Base-by-base conservation (phyloP, 2,797 vertebrate genomes). In the Halcyon leucocephala region DNA sequence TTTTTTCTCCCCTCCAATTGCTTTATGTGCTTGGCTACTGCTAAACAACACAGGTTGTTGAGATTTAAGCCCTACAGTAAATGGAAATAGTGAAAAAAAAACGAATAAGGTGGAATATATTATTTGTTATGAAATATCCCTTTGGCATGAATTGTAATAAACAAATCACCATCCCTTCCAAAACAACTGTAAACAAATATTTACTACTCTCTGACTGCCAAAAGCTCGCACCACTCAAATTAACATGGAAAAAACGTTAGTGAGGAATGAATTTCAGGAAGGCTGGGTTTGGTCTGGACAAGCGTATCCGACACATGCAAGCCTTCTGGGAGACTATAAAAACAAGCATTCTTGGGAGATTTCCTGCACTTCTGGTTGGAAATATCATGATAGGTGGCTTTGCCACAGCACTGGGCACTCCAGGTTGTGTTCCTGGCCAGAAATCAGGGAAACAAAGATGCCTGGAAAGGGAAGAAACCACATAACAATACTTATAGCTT, bases 241-340 rank as follows among this genome's bases (percentile, higher is more conserved):
- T 90, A 83, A 92, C 84, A 78, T 74, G 83, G 86, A 95, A 97
- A 96, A 96, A 93, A 84, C 80, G 78, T 69, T 85, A 78, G 78
- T 39, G 44, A 94, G 67, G 35, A 57, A 83, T 94, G 90, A 87
- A 78, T 95, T 90, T 95, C 94, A 94, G 93, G 67, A 95, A 92
- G 94, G 89, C 92, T 95, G 86, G 81, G 52, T 89, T 95, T 95
- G 90, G 88, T 97, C 82, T 95, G 93, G 67, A 74, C 93, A 97
- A 95, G 88, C 78, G 20, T 89, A 94, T 95, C 83, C 94, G 90
- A 95, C 90, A 95, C 58, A 74, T 51, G 74, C 54, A 91, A 95
- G 70, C 70, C 93, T 94, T 86, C 55, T 60, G 93, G 91, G 94
- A 96, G 67, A 46, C 89, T 90, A 65, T 46, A 74, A 93, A 95